Base-by-base conservation (phyloP, 2,888 invertebrate species). In the Physocephala rufipes region DNA sequence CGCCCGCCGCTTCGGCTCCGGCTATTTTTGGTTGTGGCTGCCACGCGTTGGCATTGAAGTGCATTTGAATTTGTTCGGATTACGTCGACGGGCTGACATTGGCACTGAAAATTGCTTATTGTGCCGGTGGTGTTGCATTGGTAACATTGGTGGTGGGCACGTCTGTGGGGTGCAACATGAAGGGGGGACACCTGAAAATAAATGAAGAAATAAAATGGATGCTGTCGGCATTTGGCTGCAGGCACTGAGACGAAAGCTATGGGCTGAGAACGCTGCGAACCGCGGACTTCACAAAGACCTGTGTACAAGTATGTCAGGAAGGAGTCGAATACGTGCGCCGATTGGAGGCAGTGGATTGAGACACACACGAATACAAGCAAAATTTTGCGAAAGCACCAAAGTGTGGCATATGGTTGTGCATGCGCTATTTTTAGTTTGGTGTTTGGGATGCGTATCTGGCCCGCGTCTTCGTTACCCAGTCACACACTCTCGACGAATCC, bases 11-110 rank as follows among this genome's bases (percentile, higher is more conserved):
- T 24, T 65, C 51, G 59, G 55, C 28, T 26, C 47, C n/a, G 26
- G 66, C 71, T 66, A 64, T 70, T 70, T 63, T 70, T 51, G 68
- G 68, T 36, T 36, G 62, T 36, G 43, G 21, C 66, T 30, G 67
- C 67, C 45, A 24, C 43, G 49, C 49, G 59, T 55, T 67, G 67
- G 63, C 71, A 71, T 67, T 71, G 67, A 67, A 71, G 63, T 47
- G 71, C 71, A 67, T 67, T 62, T 62, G 55, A 66, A 66, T 66
- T 49, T 71, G 67, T 63, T 4, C 55, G 47, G 51, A 67, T 62
- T 71, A 19, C 62, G 19, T 51, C 51, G 19, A n/a, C 36, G 36
- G 36, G 9, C 66, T 67, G 71, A 67, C 71, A 71, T 71, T 71
- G 71, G 71, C 71, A 71, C 16, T 71, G 70, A 65, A 65, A 26